Evolutionary conservation across 2,888 invertebrate species (phyloP).

Genomic region (Mythimna impura): DNA sequence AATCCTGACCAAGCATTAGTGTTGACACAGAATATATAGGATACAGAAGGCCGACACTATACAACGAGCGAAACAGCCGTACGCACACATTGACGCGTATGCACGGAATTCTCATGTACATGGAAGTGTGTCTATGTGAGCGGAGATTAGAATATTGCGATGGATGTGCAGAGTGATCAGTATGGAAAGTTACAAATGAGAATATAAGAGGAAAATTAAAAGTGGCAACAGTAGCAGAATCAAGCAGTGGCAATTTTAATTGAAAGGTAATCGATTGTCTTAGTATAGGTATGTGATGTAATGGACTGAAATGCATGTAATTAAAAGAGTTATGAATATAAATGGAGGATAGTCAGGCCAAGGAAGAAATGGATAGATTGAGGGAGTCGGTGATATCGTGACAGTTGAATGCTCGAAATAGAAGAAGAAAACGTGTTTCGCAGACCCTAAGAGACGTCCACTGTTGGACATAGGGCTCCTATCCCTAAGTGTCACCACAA

Average conservation of each 20-base stretch:
- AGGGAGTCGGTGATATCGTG: background rate
- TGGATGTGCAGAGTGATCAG: too few species aligned
- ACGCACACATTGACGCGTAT: background rate
- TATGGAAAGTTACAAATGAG: too few species aligned
- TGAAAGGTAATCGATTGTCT: too few species aligned
- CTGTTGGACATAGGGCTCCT: too few species aligned
- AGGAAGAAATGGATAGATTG: background rate
- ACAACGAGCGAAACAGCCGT: background rate
- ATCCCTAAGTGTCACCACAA: too few species aligned
- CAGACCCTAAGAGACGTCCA: background rate
- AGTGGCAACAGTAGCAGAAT: too few species aligned
- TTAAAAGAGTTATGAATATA: too few species aligned
- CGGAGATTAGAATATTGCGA: background rate
- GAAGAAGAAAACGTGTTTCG: background rate
- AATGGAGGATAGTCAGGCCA: too few species aligned
- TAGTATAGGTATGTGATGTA: too few species aligned
- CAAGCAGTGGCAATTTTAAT: too few species aligned
- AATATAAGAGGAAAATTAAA: too few species aligned
- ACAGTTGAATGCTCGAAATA: background rate
- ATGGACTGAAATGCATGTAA: too few species aligned
- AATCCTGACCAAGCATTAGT: conserved; percentile 31
- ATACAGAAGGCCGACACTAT: background rate
- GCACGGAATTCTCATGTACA: background rate
- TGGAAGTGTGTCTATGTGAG: background rate
- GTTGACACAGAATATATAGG: conserved; percentile 16